Conservation (phyloP, 2,797 vertebrate genomes). For the Sphenodon punctatus region DNA sequence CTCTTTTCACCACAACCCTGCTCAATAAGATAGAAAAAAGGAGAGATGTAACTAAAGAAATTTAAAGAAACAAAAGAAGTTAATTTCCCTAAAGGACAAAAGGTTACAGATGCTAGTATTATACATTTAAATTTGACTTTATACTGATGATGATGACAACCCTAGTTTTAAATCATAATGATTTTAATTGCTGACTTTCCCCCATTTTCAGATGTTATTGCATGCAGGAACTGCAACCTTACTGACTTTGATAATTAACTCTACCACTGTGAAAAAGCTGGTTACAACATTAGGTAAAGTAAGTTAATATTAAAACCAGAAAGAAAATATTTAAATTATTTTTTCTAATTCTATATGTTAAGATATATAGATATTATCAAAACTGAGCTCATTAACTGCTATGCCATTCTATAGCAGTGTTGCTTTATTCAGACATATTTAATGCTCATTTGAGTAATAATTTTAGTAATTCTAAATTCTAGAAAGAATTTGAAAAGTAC, state of each 20-base stretch:
- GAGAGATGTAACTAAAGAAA: too few relatives aligned
- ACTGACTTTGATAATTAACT: slow-evolving; percentile 57
- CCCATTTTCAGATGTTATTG: slow-evolving; percentile 65
- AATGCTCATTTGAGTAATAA: too few relatives aligned
- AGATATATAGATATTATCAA: neutral
- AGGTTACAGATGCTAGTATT: too few relatives aligned
- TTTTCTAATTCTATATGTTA: too few relatives aligned
- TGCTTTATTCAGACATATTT: neutral
- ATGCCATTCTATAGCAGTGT: neutral
- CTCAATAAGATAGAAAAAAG: neutral
- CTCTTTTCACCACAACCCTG: too few relatives aligned
- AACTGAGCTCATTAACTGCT: neutral
- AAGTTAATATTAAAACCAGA: neutral
- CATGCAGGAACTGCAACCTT: slow-evolving; percentile 53
- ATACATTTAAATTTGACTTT: neutral
- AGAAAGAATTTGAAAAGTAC: too few relatives aligned
- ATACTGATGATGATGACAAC: neutral
- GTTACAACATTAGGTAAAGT: slow-evolving; percentile 62
- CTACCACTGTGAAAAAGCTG: slow-evolving; percentile 57
- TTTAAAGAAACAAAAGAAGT: too few relatives aligned
- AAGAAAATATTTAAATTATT: too few relatives aligned
- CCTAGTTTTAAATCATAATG: neutral
- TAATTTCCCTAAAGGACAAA: too few relatives aligned
- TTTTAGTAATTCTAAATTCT: too few relatives aligned
- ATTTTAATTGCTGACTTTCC: neutral